Evolutionary conservation across 2,113 vertebrate species (phyloP).

Genomic region (Phyllostomus hastatus): DNA sequence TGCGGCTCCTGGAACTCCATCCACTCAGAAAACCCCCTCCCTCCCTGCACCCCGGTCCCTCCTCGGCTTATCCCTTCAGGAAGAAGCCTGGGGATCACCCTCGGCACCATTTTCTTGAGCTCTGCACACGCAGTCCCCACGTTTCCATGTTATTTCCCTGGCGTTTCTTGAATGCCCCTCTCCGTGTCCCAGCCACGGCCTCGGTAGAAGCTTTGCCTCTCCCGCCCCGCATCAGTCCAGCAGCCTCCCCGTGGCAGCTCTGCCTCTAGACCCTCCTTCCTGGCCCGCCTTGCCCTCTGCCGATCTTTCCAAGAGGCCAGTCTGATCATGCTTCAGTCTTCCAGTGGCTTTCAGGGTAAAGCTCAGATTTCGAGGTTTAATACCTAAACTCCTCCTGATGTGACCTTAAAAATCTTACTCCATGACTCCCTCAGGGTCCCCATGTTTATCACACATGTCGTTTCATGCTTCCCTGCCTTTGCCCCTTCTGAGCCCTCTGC

Average conservation of each 20-base stretch:
- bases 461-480: background rate
- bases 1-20: too few species aligned
- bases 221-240: too few species aligned
- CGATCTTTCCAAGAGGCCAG: background rate
- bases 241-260: background rate
- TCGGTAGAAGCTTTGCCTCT: background rate
- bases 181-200: background rate
- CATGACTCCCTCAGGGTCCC: background rate
- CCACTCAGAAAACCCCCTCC: background rate
- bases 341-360: background rate
- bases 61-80: background rate
- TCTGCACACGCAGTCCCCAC: background rate
- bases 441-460: accelerated
- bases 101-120: background rate
- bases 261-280: background rate
- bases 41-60: background rate
- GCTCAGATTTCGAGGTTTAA: background rate
- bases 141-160: background rate
- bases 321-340: background rate
- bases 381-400: background rate
- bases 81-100: background rate
- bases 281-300: background rate
- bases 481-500: background rate
- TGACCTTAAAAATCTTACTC: background rate
- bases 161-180: accelerated